Evolutionary conservation across 1,140 invertebrate genomes (phyloP).

Genomic region (Drosophila tani): DNA sequence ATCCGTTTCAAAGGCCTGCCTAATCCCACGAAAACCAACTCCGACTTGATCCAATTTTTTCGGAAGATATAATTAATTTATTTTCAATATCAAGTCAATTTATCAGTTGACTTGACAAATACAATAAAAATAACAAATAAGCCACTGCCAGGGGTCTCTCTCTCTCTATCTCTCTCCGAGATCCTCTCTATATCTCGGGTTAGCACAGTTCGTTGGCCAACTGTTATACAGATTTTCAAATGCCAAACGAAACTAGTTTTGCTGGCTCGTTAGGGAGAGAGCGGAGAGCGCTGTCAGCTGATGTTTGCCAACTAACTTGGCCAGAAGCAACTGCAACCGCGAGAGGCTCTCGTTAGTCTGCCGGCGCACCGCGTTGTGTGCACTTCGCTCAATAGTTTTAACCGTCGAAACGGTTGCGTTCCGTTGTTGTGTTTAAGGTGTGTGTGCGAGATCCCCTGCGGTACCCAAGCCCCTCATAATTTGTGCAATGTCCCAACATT

Average conservation of each 20-base stretch:
- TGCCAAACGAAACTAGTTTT: conserved; percentile 78
- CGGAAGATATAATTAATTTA: conserved; percentile 73
- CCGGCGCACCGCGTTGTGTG: conserved; percentile 75
- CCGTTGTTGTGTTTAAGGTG: conserved; percentile 37
- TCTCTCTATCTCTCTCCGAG: neutral
- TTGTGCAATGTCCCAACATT: conserved; percentile 50
- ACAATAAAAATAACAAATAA: conserved; percentile 77
- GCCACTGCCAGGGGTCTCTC: conserved; percentile 15
- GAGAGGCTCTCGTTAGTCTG: conserved; percentile 57
- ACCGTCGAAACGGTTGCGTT: conserved; percentile 51
- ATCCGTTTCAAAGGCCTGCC: conserved; percentile 26
- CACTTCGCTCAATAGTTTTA: conserved; percentile 63
- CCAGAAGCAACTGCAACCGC: conserved; percentile 54
- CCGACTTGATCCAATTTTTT: conserved; percentile 59
- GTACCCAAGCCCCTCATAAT: conserved; percentile 15
- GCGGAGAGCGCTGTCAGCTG: conserved; percentile 54
- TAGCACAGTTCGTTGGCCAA: conserved; percentile 58
- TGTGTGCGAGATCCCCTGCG: neutral
- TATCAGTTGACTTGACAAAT: conserved; percentile 82
- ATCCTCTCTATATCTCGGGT: conserved; percentile 11
- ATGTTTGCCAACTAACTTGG: conserved; percentile 68
- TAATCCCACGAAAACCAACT: conserved; percentile 33
- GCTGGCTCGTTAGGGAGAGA: conserved; percentile 40
- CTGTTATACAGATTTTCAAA: conserved; percentile 57
- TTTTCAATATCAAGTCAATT: conserved; percentile 83